Conservation (phyloP, 1,140 invertebrate genomes). For the Pomacea maculata region DNA sequence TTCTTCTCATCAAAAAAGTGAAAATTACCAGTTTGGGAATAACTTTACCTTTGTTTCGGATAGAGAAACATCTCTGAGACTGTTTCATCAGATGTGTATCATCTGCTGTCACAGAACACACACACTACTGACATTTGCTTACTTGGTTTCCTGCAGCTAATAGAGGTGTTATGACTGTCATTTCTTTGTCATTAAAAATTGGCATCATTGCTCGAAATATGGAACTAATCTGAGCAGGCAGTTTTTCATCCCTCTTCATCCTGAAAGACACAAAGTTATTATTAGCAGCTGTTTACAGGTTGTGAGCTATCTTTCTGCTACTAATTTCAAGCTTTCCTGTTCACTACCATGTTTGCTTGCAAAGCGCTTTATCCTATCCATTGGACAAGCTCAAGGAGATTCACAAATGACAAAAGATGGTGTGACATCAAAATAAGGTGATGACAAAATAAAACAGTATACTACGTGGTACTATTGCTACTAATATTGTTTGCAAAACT, state of each 20-base stretch:
- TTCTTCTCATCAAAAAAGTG: too few relatives aligned
- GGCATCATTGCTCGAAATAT: constrained; percentile 58
- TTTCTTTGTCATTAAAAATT: constrained; percentile 51
- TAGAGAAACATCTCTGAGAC: background rate
- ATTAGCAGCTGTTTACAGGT: background rate
- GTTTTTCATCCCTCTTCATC: constrained; percentile 11
- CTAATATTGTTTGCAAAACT: too few relatives aligned
- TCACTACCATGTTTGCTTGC: too few relatives aligned
- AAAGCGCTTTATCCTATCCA: too few relatives aligned
- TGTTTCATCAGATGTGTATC: background rate
- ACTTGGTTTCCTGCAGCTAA: constrained; percentile 59
- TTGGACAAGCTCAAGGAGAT: too few relatives aligned
- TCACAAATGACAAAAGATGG: too few relatives aligned
- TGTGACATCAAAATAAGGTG: too few relatives aligned
- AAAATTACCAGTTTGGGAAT: background rate
- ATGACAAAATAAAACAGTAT: too few relatives aligned
- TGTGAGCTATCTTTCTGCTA: background rate
- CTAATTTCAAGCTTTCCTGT: too few relatives aligned
- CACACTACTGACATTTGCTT: background rate
- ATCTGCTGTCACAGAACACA: too few relatives aligned
- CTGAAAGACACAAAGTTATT: constrained; percentile 18
- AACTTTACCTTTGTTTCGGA: background rate
- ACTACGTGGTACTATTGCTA: too few relatives aligned
- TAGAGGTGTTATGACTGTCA: constrained; percentile 56
- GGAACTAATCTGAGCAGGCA: constrained; percentile 39